A percentile compares a stretch with the other conserved stretches of the same genome.
Evolutionary conservation across 2,888 invertebrate genomes (phyloP).

Genomic region (Phlogophora meticulosa): DNA sequence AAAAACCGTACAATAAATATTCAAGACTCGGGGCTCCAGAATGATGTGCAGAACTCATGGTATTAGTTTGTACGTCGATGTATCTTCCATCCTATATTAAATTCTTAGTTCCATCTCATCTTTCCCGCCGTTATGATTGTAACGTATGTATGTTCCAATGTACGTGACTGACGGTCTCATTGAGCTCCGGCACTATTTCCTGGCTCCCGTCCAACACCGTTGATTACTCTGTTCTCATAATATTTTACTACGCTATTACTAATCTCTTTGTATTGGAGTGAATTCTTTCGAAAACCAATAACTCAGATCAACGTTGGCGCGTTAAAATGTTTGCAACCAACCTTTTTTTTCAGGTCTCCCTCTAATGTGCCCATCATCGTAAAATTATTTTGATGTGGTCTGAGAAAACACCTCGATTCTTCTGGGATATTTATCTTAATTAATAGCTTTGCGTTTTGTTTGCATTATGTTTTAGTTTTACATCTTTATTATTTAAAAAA

Average conservation of each 20-base stretch:
- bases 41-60: too few relatives aligned
- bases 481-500: constrained; percentile 64
- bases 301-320: constrained; percentile 70
- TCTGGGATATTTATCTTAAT: constrained; percentile 57
- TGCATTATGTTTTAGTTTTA: constrained; percentile 56
- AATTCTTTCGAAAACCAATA: constrained; percentile 76
- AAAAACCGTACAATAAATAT: too few relatives aligned
- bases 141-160: constrained; percentile 21
- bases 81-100: too few relatives aligned
- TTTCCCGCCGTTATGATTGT: constrained; percentile 19
- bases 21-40: too few relatives aligned
- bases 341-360: constrained; percentile 64
- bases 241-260: constrained; percentile 73
- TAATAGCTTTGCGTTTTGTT: constrained; percentile 58
- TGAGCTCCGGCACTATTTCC: constrained; percentile 68
- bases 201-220: constrained; percentile 78
- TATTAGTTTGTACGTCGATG: too few relatives aligned
- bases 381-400: constrained; percentile 72
- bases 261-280: constrained; percentile 71
- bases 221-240: constrained; percentile 81
- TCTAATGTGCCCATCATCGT: constrained; percentile 69
- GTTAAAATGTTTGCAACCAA: constrained; percentile 73
- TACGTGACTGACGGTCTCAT: constrained; percentile 80
- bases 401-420: constrained; percentile 64
- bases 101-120: background rate